phyloP scores from a whole-genome alignment of 2,113 vertebrate genomes.

The Tinamus guttatus region DNA sequence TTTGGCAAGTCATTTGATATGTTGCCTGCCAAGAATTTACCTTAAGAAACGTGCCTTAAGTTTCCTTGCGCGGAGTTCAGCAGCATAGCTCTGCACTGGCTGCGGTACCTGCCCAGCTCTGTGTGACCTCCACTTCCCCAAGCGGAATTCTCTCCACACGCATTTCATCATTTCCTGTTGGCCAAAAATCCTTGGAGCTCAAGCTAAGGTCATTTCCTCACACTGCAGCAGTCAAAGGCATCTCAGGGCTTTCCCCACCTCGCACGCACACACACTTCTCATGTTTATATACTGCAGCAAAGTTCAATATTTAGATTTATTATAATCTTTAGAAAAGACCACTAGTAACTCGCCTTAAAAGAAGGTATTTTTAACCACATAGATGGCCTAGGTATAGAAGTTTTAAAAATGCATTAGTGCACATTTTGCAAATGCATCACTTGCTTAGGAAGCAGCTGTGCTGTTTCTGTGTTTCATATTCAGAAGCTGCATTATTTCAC shows the following conservation, averaged over 20 bases:
- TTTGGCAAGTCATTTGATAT: not conserved
- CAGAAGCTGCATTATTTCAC: constrained; percentile 43
- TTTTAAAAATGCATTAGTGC: not conserved
- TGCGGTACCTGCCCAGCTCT: not conserved
- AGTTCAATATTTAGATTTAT: not conserved
- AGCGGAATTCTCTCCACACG: constrained; percentile 18
- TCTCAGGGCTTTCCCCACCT: not conserved
- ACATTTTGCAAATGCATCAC: not conserved
- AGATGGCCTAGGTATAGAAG: not conserved
- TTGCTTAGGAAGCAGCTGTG: constrained; percentile 40
- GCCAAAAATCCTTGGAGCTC: constrained; percentile 8
- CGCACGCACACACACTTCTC: not conserved
- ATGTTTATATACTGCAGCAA: not conserved
- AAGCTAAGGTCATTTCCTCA: constrained; percentile 11
- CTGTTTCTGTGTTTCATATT: not conserved
- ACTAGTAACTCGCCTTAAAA: not conserved
- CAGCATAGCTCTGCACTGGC: not conserved
- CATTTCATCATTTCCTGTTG: constrained; percentile 69
- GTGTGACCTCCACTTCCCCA: constrained; percentile 38
- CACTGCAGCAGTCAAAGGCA: not conserved
- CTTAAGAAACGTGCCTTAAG: not conserved
- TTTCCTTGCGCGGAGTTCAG: not conserved
- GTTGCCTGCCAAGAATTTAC: not conserved
- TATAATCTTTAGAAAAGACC: not conserved
- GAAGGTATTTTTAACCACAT: not conserved